Evolutionary conservation across 2,797 vertebrate genomes (phyloP).

Genomic region (Gallirallus australis): DNA sequence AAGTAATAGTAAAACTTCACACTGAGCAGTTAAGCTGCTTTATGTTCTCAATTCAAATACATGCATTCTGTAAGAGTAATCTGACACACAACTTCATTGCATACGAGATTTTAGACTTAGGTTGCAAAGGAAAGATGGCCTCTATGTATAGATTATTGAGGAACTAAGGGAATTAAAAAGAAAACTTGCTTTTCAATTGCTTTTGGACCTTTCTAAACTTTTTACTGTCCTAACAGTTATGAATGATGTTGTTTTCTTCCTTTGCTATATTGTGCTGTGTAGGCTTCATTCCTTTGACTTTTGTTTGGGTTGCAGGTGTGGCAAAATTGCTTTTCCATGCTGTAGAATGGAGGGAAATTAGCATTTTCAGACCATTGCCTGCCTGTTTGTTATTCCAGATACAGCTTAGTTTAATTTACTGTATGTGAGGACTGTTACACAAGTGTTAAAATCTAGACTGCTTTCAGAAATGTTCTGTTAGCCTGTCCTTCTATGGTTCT

Average conservation of each 20-base stretch:
- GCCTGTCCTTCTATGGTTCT: neutral
- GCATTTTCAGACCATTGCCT: neutral
- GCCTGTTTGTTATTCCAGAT: neutral
- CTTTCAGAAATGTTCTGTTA: neutral
- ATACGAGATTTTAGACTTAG: neutral
- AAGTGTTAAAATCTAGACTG: neutral
- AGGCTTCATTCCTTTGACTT: neutral
- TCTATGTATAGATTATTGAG: neutral
- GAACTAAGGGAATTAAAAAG: neutral
- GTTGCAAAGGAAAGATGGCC: neutral
- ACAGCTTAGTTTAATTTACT: neutral
- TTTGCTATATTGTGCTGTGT: neutral
- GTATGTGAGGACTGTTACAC: neutral
- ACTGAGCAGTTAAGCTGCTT: neutral
- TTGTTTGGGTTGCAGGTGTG: neutral
- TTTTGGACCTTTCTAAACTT: neutral
- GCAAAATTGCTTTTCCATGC: neutral
- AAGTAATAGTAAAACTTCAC: neutral
- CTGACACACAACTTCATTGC: neutral
- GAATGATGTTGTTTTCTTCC: neutral
- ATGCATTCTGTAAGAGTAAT: neutral
- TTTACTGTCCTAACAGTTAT: neutral
- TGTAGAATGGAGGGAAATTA: neutral
- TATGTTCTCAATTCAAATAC: neutral
- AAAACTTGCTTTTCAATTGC: neutral